Evolutionary conservation across 2,888 invertebrate genomes (phyloP), one percentile per base, ranked within the genome.

Genomic region (Matsumyia berberina): DNA sequence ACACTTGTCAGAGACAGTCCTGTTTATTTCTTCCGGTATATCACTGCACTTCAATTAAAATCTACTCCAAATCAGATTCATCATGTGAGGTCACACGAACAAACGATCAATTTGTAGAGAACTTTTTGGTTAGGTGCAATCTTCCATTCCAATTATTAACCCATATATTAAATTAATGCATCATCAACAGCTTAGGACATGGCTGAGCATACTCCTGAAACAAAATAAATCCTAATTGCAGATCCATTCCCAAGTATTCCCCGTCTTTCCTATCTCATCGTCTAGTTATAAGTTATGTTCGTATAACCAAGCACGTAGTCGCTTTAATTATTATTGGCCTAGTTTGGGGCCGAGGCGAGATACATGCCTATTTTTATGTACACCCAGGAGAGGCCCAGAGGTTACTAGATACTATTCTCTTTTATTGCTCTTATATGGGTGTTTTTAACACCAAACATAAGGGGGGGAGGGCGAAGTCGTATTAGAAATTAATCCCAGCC

Each of bases 311-410:
- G 87, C 89, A 89, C 89, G 89, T 90, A 90, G 87, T 86, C 87
- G 87, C 87, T 89, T 90, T 89, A 90, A 89, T 89, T 89, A 87
- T 88, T 88, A 88, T 88, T 89, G 89, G 87, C 89, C 89, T 86
- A 89, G 88, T 88, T 90, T 86, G 73, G 33, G 73, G 42, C 42
- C 19, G 29, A 60, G 33, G 15, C 42, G 44, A 60, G 58, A 58
- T 39, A 29, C 37, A 66, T 46, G 46, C 39, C 66, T 19, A 60
- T 51, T 39, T 60, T 15, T 44, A 57, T 46, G n/a, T 58, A 44
- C 29, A 5, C 19, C 42, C 24, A 51, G 19, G 17, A 35, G 39
- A 44, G 24, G 15, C 49, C 29, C 37, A 15, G 39, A 70, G 49
- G 17, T 42, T 58, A 42, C 29, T 44, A 7, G 8, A 8, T 19